phyloP scores from a whole-genome alignment of 2,888 invertebrate genomes.

The Holacanthella duospinosa region DNA sequence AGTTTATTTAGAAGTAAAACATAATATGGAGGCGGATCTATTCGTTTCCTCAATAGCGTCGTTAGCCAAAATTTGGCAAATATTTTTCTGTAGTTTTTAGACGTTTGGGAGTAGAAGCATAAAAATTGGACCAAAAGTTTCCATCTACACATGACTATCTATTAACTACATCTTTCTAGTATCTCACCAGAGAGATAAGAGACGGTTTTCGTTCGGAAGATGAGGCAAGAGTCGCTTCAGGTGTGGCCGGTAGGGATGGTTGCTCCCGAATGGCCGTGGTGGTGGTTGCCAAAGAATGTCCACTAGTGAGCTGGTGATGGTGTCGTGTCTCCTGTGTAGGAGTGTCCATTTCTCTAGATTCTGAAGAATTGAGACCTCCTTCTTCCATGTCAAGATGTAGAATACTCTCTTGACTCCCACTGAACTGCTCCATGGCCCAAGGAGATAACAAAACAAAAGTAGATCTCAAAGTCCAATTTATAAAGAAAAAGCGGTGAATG shows the following conservation, averaged over 20 bases:
- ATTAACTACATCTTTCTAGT: not conserved
- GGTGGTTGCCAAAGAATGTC: not conserved
- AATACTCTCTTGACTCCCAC: constrained; percentile 75
- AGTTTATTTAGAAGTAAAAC: too few species aligned
- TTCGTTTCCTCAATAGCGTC: too few species aligned
- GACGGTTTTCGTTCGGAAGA: not conserved
- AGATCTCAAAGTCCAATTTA: not conserved
- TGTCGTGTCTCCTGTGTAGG: constrained; percentile 25
- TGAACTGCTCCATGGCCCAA: constrained; percentile 49
- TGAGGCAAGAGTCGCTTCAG: not conserved
- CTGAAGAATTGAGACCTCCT: constrained; percentile 32
- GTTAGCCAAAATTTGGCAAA: not conserved
- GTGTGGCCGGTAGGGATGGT: too few species aligned
- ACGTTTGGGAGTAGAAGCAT: not conserved
- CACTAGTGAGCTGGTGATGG: constrained; percentile 6
- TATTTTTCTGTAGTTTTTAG: not conserved
- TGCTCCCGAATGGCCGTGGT: not conserved
- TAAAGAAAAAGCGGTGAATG: constrained; percentile 46
- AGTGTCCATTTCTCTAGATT: constrained; percentile 31
- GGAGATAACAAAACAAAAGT: not conserved
- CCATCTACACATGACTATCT: not conserved
- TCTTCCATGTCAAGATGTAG: constrained; percentile 60
- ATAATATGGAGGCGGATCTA: too few species aligned
- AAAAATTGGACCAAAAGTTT: too few species aligned
- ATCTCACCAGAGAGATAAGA: not conserved